Percentiles rank a stretch among this genome's conserved stretches.
Conservation (phyloP, 2,113 vertebrate genomes). For the Aegithalos caudatus region DNA sequence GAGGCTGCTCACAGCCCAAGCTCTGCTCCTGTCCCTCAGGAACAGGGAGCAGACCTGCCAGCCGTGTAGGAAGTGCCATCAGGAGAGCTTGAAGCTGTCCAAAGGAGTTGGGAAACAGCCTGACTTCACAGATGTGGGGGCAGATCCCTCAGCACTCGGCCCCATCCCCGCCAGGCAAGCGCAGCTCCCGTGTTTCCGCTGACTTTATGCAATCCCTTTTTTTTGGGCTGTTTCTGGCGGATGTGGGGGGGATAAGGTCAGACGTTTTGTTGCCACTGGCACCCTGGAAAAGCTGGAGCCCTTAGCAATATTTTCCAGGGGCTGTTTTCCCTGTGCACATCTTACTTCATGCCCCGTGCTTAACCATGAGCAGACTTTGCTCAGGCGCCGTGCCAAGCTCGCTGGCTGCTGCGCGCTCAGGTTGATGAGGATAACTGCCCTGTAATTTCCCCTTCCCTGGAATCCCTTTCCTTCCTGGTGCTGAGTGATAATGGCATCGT, state of each 20-base stretch:
- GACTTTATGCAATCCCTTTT: neutral
- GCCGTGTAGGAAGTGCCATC: fast-evolving
- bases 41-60: neutral
- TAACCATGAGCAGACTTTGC: neutral
- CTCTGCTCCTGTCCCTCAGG: fast-evolving
- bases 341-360: neutral
- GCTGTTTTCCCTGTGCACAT: neutral
- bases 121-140: neutral
- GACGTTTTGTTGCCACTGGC: neutral
- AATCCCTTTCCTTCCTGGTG: conserved; percentile 27
- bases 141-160: neutral
- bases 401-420: neutral
- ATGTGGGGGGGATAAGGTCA: neutral
- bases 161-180: neutral
- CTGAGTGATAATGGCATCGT: neutral
- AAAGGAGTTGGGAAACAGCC: neutral
- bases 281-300: neutral
- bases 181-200: neutral
- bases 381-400: neutral
- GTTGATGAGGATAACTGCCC: conserved; percentile 26
- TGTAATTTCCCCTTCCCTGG: neutral
- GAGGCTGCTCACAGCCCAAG: neutral
- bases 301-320: neutral
- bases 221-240: neutral
- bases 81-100: neutral